These are phyloP conservation scores for Thumatha senex DNA, from an alignment of 2,888 invertebrate species.

Conservation along the genomic window DNA sequence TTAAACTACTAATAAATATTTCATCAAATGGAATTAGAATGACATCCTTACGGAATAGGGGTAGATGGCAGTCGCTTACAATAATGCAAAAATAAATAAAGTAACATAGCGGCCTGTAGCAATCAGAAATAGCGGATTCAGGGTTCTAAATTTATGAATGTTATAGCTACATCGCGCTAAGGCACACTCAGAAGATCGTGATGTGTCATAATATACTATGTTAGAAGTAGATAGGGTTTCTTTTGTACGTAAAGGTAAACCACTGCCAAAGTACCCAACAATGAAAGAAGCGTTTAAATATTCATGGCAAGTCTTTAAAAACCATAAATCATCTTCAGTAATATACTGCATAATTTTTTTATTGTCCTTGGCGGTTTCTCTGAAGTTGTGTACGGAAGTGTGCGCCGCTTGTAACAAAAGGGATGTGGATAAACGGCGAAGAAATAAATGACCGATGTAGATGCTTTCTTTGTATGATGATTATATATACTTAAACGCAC, in stretches of 20 bases:
- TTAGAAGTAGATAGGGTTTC: not conserved
- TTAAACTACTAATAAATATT: too few relatives aligned
- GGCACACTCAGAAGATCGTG: too few relatives aligned
- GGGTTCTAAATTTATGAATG: too few relatives aligned
- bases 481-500: not conserved
- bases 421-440: constrained; percentile 12
- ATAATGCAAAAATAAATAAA: too few relatives aligned
- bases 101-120: too few relatives aligned
- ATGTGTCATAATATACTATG: too few relatives aligned
- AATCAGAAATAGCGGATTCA: too few relatives aligned
- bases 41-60: too few relatives aligned
- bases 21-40: too few relatives aligned
- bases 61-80: too few relatives aligned
- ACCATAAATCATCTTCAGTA: constrained; percentile 6
- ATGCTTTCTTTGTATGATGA: constrained; percentile 37
- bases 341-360: constrained; percentile 1
- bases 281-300: not conserved
- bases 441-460: constrained; percentile 19
- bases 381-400: constrained; percentile 23
- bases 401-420: constrained; percentile 17
- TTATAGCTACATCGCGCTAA: too few relatives aligned
- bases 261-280: not conserved
- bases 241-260: not conserved
- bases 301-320: not conserved
- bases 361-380: constrained; percentile 1